A percentile compares a stretch with the other conserved stretches of the same genome.
phyloP scores from a whole-genome alignment of 2,113 vertebrate genomes.

The Syrrhaptes paradoxus region DNA sequence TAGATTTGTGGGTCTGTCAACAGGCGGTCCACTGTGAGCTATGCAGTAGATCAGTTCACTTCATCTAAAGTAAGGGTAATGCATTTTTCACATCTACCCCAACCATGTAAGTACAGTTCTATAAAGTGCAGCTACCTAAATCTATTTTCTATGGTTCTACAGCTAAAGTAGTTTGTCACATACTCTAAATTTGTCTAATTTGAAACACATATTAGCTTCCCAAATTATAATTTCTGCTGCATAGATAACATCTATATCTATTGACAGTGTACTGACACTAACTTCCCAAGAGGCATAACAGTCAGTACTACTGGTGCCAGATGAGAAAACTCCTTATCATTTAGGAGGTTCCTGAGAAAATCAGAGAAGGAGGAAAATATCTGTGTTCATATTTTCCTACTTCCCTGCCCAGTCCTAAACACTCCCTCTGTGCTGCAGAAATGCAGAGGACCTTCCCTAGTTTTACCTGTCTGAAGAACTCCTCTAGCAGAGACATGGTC shows the following conservation, averaged over 20 bases:
- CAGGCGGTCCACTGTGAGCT: not conserved
- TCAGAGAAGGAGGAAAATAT: not conserved
- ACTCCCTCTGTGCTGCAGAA: not conserved
- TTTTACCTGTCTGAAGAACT: conserved; percentile 95
- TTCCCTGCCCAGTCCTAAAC: not conserved
- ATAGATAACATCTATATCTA: not conserved
- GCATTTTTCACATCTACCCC: not conserved
- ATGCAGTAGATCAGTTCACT: not conserved
- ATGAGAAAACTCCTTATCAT: not conserved
- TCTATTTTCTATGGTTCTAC: not conserved
- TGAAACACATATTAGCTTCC: not conserved
- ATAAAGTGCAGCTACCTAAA: not conserved
- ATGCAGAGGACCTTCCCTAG: not conserved
- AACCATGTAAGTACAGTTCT: not conserved
- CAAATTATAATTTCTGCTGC: not conserved
- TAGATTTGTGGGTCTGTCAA: not conserved
- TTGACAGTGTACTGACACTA: not conserved
- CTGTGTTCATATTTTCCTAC: not conserved
- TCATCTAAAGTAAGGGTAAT: not conserved
- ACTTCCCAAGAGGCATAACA: not conserved
- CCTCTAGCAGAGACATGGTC: conserved; percentile 95
- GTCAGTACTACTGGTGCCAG: not conserved
- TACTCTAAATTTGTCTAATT: not conserved
- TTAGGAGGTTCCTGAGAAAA: not conserved
- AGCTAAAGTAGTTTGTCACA: not conserved